Conservation (phyloP, 1,140 invertebrate genomes). For the Camponotus vicinus region DNA sequence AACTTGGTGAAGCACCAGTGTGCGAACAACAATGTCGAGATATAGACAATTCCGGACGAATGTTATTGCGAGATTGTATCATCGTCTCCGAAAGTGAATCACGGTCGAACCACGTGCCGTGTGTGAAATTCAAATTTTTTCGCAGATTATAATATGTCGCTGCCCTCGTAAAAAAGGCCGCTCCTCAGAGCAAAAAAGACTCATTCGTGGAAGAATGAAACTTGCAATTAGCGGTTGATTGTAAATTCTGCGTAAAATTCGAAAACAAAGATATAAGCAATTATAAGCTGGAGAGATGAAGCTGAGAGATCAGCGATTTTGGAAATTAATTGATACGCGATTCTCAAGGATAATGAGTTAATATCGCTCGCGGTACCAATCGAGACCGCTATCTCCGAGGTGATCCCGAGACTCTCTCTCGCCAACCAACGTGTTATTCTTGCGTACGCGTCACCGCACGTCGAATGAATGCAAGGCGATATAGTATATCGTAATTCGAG, state of each 20-base stretch:
- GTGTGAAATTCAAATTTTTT: slow-evolving; percentile 11
- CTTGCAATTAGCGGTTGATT: not conserved
- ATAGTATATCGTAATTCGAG: slow-evolving; percentile 30
- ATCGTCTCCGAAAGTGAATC: not conserved
- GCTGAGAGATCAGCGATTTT: not conserved
- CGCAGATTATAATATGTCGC: not conserved
- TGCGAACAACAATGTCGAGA: not conserved
- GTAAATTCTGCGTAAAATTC: not conserved
- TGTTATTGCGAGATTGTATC: slow-evolving; percentile 31
- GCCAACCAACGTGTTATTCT: slow-evolving; percentile 12
- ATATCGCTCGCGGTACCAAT: slow-evolving; percentile 8
- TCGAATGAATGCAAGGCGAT: slow-evolving; percentile 47
- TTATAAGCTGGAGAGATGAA: not conserved
- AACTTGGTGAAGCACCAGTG: slow-evolving; percentile 31
- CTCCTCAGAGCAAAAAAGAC: not conserved
- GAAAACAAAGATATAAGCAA: slow-evolving; percentile 6
- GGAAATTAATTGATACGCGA: not conserved
- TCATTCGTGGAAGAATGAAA: not conserved
- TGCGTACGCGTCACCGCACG: slow-evolving; percentile 21
- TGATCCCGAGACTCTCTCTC: not conserved
- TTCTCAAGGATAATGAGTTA: slow-evolving; percentile 8
- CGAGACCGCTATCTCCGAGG: not conserved
- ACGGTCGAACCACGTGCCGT: not conserved
- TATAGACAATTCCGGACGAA: not conserved
- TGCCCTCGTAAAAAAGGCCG: not conserved